phyloP scores from a whole-genome alignment of 1,140 invertebrate species.

The Uloborus diversus region DNA sequence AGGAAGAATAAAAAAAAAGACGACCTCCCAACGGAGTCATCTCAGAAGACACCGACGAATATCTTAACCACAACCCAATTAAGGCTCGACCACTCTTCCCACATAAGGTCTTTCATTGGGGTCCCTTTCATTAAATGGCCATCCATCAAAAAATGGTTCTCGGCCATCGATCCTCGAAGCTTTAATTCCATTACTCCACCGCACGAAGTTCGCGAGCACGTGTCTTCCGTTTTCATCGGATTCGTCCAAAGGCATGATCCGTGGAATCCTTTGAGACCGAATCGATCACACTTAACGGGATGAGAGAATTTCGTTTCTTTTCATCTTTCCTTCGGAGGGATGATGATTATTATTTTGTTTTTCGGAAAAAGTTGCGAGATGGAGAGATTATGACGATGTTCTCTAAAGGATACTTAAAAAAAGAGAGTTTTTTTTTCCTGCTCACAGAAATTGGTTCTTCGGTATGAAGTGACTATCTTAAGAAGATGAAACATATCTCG shows the following conservation, averaged over 20 bases:
- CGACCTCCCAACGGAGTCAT: too few relatives aligned
- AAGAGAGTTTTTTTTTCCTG: too few relatives aligned
- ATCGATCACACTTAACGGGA: constrained; percentile 51
- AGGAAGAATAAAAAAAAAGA: too few relatives aligned
- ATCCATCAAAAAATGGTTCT: constrained; percentile 51
- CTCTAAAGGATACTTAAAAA: constrained; percentile 18
- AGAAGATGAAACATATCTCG: too few relatives aligned
- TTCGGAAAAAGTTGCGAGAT: constrained; percentile 11
- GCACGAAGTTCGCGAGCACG: constrained; percentile 7
- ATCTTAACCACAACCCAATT: too few relatives aligned
- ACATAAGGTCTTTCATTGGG: too few relatives aligned
- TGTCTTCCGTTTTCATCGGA: too few relatives aligned
- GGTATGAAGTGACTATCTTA: too few relatives aligned
- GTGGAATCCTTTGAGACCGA: constrained; percentile 43
- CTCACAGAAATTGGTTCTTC: too few relatives aligned
- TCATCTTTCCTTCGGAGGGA: not conserved
- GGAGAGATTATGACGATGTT: constrained; percentile 43
- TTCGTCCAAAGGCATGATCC: constrained; percentile 17
- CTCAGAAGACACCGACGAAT: too few relatives aligned
- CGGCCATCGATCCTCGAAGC: constrained; percentile 35
- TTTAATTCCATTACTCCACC: constrained; percentile 51
- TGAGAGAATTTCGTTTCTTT: constrained; percentile 25
- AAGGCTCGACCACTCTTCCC: too few relatives aligned
- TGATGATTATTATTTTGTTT: constrained; percentile 32
- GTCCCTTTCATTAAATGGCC: constrained; percentile 45